Base-by-base conservation (phyloP, 30 jellyfish, hydroid and myxozoan genomes). In the Hydra vulgaris region DNA sequence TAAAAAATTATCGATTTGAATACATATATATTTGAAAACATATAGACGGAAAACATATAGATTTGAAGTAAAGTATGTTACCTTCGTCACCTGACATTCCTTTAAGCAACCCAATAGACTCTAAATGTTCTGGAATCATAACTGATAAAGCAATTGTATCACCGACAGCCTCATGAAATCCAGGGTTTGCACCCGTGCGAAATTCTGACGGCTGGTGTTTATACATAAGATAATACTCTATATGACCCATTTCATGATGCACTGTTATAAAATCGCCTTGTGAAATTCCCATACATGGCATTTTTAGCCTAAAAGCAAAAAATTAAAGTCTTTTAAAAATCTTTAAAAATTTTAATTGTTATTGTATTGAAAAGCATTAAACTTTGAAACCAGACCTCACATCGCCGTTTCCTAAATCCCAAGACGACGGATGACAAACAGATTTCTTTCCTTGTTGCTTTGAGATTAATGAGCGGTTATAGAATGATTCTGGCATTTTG, bases 241-340 rank as follows among this genome's bases (percentile, higher is more conserved):
- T 56, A 70, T 88, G 96, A 1, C 96, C 96, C 96, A 88, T 88
- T 68, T 88, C 96, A 68, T 88, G 96, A 66, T 83, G 89, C 1
- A 83, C 89, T 0, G 96, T 88, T 23, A 82, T 78, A 18, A 88
- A 81, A 73, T 79, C 85, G 53, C 73, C 79, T 40, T 88, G 94
- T 7, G 89, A 70, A 0, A 86, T 86, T 40, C 81, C 72, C 74
- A 88, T 79, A 68, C 96, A 88, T 16, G 96, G 96, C 96, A 88
- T 88, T 66, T 88, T 88, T 84, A 88, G 74, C 70, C 96, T 88
- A 66, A 18, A 79, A 53, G 40, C 24, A 40, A n/a, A n/a, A n/a
- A n/a, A n/a, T n/a, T n/a, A n/a, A n/a, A n/a, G n/a, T n/a, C n/a
- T n/a, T n/a, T n/a, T n/a, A n/a, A n/a, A n/a, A n/a, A n/a, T n/a